phyloP scores from a whole-genome alignment of 2,888 invertebrate species.

The Eretmocerus hayati region DNA sequence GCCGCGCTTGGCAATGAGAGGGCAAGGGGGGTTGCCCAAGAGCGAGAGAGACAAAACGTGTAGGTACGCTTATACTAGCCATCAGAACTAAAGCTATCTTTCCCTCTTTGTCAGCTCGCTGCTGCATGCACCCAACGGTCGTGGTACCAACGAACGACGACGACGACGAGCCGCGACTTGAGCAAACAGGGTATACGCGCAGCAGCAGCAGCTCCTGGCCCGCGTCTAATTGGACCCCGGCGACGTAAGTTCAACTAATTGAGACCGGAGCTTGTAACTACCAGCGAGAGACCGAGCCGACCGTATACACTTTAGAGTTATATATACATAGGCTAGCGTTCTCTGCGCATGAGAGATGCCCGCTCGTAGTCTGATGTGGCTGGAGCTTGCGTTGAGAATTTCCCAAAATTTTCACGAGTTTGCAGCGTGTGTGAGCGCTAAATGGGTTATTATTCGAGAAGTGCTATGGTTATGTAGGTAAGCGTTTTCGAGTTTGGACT shows the following conservation, averaged over 20 bases:
- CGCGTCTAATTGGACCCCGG: conserved; percentile 48
- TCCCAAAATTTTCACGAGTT: no score
- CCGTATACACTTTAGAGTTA: no score
- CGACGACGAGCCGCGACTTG: conserved; percentile 31
- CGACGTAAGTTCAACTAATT: conserved; percentile 46
- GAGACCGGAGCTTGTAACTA: conserved; percentile 44
- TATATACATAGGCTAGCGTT: not conserved
- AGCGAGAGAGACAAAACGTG: not conserved
- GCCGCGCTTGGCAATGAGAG: not conserved
- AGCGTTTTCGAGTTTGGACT: no score
- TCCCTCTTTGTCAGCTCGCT: conserved; percentile 12
- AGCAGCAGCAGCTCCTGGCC: conserved; percentile 38
- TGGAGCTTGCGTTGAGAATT: no score
- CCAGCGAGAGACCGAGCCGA: conserved; percentile 15
- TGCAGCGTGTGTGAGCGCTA: no score
- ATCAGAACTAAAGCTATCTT: conserved; percentile 14
- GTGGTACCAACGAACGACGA: conserved; percentile 20
- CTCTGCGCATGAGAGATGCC: no score
- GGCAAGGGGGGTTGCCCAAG: not conserved
- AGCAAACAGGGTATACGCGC: conserved; percentile 46
- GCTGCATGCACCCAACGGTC: not conserved
- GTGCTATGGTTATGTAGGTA: no score
- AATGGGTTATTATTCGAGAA: no score
- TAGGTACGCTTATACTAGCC: conserved; percentile 8
- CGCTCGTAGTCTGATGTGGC: no score